Base-by-base conservation (phyloP, 2,888 invertebrate species). In the Caenorhabditis angaria region DNA sequence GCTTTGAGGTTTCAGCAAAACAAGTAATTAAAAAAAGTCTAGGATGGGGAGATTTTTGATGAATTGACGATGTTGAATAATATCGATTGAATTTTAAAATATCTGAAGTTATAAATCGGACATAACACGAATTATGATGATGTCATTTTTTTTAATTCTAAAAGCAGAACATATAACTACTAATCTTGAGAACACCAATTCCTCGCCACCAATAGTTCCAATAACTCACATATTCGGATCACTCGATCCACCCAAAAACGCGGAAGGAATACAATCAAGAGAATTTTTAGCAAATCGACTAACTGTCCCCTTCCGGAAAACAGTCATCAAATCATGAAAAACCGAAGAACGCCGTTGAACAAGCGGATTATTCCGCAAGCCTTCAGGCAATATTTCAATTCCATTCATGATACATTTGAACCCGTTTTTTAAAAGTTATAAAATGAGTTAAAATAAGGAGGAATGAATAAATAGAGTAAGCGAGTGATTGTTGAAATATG, bases 271-370 rank as follows among this genome's bases (percentile, higher is more conserved):
- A 41, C 18, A 48, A 24, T 71, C 66, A 4, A 51, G 18, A 6
- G 55, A 48, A 47, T 57, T 63, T 22, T 63, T 60, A 3, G 60
- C 54, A 27, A 61, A 47, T 12, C 51, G 32, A 25, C 29, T 53
- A 5, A 60, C 50, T 18, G 85, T 83, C 28, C 83, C 84, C 50
- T 82, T 84, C 1, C 85, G 82, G 69, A 86, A 85, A 25, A 86
- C 83, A 3, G 85, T 86, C 24, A 85, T 65, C 22, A 86, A 67
- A 62, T 86, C 86, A 47, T 82, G 78, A 72, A 86, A 86, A 14
- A 86, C 83, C 10, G 83, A 84, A 24, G 82, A 76, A 18, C 86
- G 70, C 25, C 82, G 63, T 60, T 78, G 82, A 6, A 82, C 81
- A 5, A 73, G 70, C 5, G 81, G 81, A 22, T 76, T 73, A 8